A percentile compares a stretch with the other conserved stretches of the same genome.
phyloP scores from a whole-genome alignment of 2,888 invertebrate genomes.

The Pyrocoelia pectoralis region DNA sequence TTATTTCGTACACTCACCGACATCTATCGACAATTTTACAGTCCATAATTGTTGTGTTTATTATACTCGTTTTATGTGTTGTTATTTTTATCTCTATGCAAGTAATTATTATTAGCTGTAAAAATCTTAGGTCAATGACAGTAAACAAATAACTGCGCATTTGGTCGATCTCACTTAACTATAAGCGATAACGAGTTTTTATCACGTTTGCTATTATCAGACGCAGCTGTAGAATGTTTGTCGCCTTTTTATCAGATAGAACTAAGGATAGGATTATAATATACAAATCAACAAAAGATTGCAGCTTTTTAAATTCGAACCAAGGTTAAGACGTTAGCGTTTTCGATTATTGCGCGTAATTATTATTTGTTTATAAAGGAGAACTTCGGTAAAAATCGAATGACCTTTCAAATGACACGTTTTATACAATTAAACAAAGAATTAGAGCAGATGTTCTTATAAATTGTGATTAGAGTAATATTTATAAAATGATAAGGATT shows the following conservation, averaged over 20 bases:
- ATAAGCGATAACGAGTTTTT: neutral
- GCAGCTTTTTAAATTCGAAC: neutral
- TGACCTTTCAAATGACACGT: slow-evolving; percentile 31
- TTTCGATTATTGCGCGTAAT: neutral
- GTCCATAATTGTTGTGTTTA: slow-evolving; percentile 25
- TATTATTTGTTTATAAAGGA: neutral
- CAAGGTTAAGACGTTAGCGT: neutral
- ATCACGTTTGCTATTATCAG: slow-evolving; percentile 35
- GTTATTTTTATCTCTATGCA: slow-evolving; percentile 31
- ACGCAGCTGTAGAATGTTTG: slow-evolving; percentile 41
- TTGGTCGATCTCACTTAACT: slow-evolving; percentile 28
- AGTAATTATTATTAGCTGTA: slow-evolving; percentile 24
- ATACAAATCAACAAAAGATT: neutral
- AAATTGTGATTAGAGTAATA: slow-evolving; percentile 20
- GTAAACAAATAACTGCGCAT: slow-evolving; percentile 32
- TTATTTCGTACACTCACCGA: no score
- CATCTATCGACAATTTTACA: neutral
- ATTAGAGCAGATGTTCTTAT: slow-evolving; percentile 29
- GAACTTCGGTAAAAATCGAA: neutral
- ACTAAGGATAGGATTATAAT: slow-evolving; percentile 6
- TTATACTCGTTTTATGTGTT: slow-evolving; percentile 14
- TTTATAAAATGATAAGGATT: slow-evolving; percentile 24
- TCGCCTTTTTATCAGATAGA: slow-evolving; percentile 35
- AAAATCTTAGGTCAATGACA: slow-evolving; percentile 35
- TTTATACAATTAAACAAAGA: slow-evolving; percentile 23